Conservation (phyloP, 2,113 vertebrate species). For the Phylloscopus whistleri region DNA sequence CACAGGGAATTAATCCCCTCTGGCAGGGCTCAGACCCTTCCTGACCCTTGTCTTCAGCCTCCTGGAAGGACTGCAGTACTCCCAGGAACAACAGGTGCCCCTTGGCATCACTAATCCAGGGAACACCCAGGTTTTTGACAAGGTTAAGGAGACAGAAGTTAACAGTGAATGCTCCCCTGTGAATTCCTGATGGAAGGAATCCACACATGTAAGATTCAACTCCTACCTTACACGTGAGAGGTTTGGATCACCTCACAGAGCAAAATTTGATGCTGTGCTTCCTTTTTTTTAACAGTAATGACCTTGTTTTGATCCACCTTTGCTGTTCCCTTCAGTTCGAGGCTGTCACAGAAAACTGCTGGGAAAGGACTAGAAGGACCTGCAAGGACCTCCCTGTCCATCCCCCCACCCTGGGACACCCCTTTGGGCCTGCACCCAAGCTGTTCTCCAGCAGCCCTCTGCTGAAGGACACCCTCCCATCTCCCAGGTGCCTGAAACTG, state of each 20-base stretch:
- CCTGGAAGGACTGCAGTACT: not conserved
- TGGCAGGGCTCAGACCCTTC: not conserved
- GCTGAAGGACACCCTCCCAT: not conserved
- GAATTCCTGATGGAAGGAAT: not conserved
- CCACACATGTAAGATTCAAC: accelerated
- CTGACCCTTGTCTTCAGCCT: not conserved
- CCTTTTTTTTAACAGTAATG: not conserved
- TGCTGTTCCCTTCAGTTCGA: not conserved
- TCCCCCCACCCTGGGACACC: not conserved
- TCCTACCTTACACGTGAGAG: not conserved
- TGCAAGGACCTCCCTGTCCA: not conserved
- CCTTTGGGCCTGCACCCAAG: not conserved
- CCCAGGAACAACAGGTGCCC: not conserved
- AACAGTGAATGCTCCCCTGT: accelerated
- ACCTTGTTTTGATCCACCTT: not conserved
- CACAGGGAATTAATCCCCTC: not conserved
- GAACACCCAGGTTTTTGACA: not conserved
- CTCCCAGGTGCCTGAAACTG: not conserved
- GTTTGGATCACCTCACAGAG: not conserved
- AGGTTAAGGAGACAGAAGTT: not conserved
- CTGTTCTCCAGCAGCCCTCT: not conserved
- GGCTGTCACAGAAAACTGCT: not conserved
- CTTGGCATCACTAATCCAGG: not conserved
- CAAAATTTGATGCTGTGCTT: not conserved
- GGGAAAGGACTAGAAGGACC: not conserved